Percentiles rank a stretch among this genome's conserved stretches.
Evolutionary conservation across 1,140 invertebrate genomes (phyloP).

Genomic region (Dreissena polymorpha): DNA sequence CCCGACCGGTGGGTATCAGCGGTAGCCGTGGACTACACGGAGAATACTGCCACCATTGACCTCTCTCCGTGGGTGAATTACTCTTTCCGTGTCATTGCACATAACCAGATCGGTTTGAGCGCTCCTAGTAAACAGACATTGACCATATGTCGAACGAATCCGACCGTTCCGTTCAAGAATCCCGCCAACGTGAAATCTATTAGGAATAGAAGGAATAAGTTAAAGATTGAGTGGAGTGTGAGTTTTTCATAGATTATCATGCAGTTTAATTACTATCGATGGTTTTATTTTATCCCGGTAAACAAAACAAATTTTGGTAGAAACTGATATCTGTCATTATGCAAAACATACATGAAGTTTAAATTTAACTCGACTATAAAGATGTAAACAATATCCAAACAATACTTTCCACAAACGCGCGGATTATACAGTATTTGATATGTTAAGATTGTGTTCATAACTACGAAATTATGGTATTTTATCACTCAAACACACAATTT

Average conservation of each 20-base stretch:
- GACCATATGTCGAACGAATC: slow-evolving; percentile 79
- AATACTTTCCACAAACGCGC: too few relatives aligned
- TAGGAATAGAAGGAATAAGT: slow-evolving; percentile 92
- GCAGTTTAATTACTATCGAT: too few relatives aligned
- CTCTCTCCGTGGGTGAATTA: slow-evolving; percentile 94
- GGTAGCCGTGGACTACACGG: slow-evolving; percentile 58
- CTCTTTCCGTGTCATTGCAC: slow-evolving; percentile 95
- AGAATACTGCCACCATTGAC: slow-evolving; percentile 58
- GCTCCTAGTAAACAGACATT: slow-evolving; percentile 69
- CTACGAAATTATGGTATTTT: too few relatives aligned
- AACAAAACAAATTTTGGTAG: too few relatives aligned
- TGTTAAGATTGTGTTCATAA: too few relatives aligned
- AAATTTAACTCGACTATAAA: too few relatives aligned
- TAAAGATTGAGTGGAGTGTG: slow-evolving; percentile 97
- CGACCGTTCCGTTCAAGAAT: slow-evolving; percentile 95
- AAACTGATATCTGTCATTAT: too few relatives aligned
- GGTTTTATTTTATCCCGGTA: too few relatives aligned
- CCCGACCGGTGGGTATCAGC: slow-evolving; percentile 90
- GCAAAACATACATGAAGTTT: too few relatives aligned
- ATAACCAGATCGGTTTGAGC: slow-evolving; percentile 92
- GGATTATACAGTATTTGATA: too few relatives aligned
- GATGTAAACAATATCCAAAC: too few relatives aligned
- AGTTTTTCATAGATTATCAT: slow-evolving; percentile 73
- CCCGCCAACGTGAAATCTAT: slow-evolving; percentile 96
- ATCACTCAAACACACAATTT: too few relatives aligned